Evolutionary conservation across 2,888 invertebrate genomes (phyloP), one percentile per base, ranked within the genome.

Genomic region (Hesperia comma): DNA sequence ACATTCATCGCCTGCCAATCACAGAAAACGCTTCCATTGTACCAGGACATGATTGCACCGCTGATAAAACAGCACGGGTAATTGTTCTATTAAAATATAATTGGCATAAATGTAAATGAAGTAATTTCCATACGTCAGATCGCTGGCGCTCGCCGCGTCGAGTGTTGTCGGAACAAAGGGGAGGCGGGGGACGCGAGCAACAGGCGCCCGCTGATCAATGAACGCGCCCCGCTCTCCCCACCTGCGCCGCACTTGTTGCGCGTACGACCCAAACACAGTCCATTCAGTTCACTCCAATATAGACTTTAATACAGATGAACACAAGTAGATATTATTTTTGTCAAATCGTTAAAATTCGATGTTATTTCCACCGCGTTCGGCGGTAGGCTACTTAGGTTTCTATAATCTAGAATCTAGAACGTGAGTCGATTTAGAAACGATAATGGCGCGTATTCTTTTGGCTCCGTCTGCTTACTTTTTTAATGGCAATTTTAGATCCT

Each of bases 171-270:
- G 54, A 43, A 60, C 61, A 60, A 54, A 62, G 68, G 54, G 68
- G 70, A 80, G 75, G 79, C 73, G 71, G 75, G 76, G 71, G 70
- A 54, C 63, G 78, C 77, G 82, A 83, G 90, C 90, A 89, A 90
- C 90, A 90, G 90, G 89, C 88, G 79, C 79, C 77, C 77, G 72
- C 87, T 89, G 89, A 91, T 91, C 90, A 91, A 91, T 91, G 90
- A 88, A 79, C 72, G 64, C 68, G 69, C 77, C 79, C 79, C 81
- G 73, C 77, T 70, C 68, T 73, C 76, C 78, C 76, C 77, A 80
- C 80, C 86, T 88, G 89, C 90, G 88, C 88, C 86, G 83, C 88
- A 90, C 90, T 90, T 90, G 90, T 90, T 91, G 90, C 90, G 90
- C 90, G 86, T 82, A 81, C 80, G 72, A 75, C 78, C 76, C 76